A percentile compares a stretch with the other conserved stretches of the same genome.
phyloP scores from a whole-genome alignment of 2,113 vertebrate genomes.

The Athene noctua region DNA sequence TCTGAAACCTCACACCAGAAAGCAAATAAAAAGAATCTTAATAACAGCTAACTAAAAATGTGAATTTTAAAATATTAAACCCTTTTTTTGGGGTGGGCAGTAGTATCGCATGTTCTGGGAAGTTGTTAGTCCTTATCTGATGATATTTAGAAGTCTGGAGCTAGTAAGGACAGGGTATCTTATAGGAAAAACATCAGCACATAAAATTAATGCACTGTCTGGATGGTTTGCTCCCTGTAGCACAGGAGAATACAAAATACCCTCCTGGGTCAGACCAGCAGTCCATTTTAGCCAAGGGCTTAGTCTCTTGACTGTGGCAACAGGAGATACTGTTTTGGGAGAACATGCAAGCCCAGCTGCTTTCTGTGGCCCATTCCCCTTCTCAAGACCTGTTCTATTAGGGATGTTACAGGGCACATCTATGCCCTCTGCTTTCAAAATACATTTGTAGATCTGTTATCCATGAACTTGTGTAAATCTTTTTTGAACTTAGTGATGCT shows the following conservation, averaged over 20 bases:
- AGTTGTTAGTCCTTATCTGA: background rate
- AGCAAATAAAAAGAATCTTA: background rate
- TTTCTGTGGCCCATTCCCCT: background rate
- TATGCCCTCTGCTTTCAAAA: background rate
- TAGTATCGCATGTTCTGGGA: background rate
- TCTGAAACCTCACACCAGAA: background rate
- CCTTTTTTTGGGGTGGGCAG: background rate
- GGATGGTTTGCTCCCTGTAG: background rate
- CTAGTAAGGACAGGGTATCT: background rate
- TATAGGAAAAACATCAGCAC: background rate
- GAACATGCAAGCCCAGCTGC: background rate
- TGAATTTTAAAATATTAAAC: background rate
- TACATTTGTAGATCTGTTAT: background rate
- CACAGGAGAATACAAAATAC: accelerated
- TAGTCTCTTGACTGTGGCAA: background rate
- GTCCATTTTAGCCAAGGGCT: background rate
- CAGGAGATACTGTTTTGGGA: background rate
- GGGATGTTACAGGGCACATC: background rate
- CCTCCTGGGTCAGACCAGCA: background rate
- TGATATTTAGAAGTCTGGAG: background rate
- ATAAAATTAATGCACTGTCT: background rate
- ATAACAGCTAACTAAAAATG: background rate
- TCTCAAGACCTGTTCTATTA: background rate
- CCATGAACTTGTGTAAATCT: background rate
- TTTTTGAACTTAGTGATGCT: background rate